These are phyloP conservation scores for Myripristis jacobus DNA, from an alignment of 2,797 vertebrate species.

Conservation along the genomic window DNA sequence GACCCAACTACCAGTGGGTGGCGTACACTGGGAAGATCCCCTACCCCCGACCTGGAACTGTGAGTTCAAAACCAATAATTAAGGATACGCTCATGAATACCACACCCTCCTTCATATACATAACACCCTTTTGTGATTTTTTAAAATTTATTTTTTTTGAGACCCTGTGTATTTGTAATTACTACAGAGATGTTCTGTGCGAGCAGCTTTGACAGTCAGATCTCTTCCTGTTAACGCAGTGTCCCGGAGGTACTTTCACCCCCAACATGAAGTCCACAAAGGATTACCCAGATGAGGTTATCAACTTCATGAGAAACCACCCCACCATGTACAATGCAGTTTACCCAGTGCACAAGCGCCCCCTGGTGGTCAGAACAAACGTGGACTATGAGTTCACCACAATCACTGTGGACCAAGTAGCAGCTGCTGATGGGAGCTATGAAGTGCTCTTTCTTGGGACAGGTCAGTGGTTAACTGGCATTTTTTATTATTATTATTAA, in stretches of 20 bases:
- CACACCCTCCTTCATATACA: not conserved
- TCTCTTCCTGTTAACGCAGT: conserved; percentile 78
- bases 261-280: conserved; percentile 99
- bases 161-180: not conserved
- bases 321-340: conserved; percentile 96
- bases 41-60: conserved; percentile 96
- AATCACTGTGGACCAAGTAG: conserved; percentile 97
- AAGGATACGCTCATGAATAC: not conserved
- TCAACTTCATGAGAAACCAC: conserved; percentile 98
- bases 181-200: conserved; percentile 6
- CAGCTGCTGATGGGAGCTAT: conserved; percentile 96
- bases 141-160: not conserved
- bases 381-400: conserved; percentile 97
- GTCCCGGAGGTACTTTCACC: conserved; percentile 98
- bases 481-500: too few species aligned
- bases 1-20: conserved; percentile 99
- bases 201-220: conserved; percentile 20
- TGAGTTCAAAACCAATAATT: conserved; percentile 77
- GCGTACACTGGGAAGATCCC: conserved; percentile 98
- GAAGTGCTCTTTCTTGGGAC: conserved; percentile 99
- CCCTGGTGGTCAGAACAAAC: conserved; percentile 95
- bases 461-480: conserved; percentile 80
- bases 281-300: conserved; percentile 98
- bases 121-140: too few species aligned
- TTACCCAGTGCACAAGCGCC: conserved; percentile 96